Evolutionary conservation across 2,797 vertebrate genomes (phyloP), one percentile per base, ranked within the genome.

Genomic region (Neosilurus hyrtlii): DNA sequence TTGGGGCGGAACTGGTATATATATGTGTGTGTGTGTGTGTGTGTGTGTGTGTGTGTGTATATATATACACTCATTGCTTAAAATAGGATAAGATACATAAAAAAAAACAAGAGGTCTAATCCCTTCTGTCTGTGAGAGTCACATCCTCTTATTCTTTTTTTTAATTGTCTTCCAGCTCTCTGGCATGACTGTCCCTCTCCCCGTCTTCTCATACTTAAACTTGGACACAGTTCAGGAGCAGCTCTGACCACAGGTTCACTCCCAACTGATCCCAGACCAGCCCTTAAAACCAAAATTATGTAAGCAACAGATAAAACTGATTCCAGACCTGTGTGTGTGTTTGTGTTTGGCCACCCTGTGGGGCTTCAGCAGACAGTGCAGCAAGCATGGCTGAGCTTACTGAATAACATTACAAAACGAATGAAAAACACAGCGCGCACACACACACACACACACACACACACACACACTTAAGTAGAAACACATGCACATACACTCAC

Each of bases 311-410:
- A 20, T 3, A 82, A 2, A 51, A 49, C 51, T 57, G 61, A 63
- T 57, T 57, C 18, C 35, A 76, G 61, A 75, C 11, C 37, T 30
- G 37, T 51, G 56, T 12, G 24, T 56, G 57, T 18, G 49, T 51
- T 59, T 11, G 16, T 20, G n/a, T 7, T 24, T 16, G 9, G 1
- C 51, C 5, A 79, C 67, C 80, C 80, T 26, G 68, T 74, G 59
- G 81, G 72, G 18, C 26, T 76, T 63, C 68, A 37, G 54, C 37
- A 82, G 8, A 37, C 75, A 75, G 52, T 22, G 54, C 54, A 57
- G 30, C 26, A 83, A 78, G 73, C 83, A 61, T 83, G 78, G 49
- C 52, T 83, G 73, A 83, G 68, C 37, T 59, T 76, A 16, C 63
- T 75, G 68, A 86, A 82, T 24, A 61, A 67, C 49, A 35, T 26